Base-by-base conservation (phyloP, 1,140 invertebrate species). In the Wasmannia auropunctata region DNA sequence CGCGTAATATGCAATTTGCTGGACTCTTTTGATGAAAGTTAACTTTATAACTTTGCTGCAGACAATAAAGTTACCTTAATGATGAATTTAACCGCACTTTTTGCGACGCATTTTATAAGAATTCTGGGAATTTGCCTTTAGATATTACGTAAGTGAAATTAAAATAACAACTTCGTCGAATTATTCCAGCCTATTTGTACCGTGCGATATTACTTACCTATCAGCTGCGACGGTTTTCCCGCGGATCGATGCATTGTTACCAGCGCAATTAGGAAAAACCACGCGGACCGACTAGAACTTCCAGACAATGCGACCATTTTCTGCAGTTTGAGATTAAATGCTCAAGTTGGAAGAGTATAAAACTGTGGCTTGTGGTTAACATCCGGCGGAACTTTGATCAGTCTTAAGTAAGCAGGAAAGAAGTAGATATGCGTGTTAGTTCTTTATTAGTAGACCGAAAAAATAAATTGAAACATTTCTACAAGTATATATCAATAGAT, bases 21-120 rank as follows among this genome's bases (percentile, higher is more conserved):
- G 58, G 51, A 31, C 72, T 51, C 54, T 89, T 88, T 58, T 72
- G 72, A 89, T 79, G 72, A 87, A 90, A 89, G 87, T 86, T 79
- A 51, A 77, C 67, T 89, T 87, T 79, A 67, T 74, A 72, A 77
- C 54, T 56, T 34, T 3, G 63, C 81, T 54, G 54, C 10, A 22
- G 22, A 77, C 46, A 62, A 34, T 76, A 56, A n/a, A 70, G 54
- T 86, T 81, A 79, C 54, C 34, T 67, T 40, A 46, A 40, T n/a
- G 28, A 85, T 81, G 58, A 89, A 80, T 87, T 81, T 67, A 62
- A 67, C 69, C 25, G n/a, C 19, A n/a, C 28, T 56, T 51, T 67
- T 56, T 70, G 34, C 34, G 49, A 34, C 34, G 10, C 25, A 14
- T 25, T 60, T 72, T 81, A 81, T 56, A 56, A 58, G 65, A 72